Evolutionary conservation across 2,113 vertebrate genomes (phyloP).

Genomic region (Datnioides undecimradiatus): DNA sequence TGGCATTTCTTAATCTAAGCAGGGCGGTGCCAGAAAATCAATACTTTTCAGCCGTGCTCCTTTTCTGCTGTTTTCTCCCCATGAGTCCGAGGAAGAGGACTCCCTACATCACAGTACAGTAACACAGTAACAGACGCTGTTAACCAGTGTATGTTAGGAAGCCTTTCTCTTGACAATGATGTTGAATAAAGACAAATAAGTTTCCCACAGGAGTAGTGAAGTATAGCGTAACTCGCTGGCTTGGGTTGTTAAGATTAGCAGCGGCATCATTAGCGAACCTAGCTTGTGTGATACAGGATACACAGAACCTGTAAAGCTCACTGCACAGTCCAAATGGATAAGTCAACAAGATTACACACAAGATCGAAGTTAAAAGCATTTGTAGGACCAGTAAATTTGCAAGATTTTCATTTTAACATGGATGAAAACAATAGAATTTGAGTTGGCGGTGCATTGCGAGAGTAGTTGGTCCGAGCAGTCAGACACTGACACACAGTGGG

Average conservation of each 20-base stretch:
- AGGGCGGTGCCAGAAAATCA: constrained; percentile 94
- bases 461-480: too few species aligned
- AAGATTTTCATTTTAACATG: too few species aligned
- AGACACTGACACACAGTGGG: too few species aligned
- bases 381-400: too few species aligned
- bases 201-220: not conserved
- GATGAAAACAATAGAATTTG: too few species aligned
- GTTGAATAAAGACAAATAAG: not conserved
- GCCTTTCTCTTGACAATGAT: not conserved
- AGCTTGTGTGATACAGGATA: not conserved
- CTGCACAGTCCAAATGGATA: not conserved
- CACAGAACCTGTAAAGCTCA: not conserved
- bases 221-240: not conserved
- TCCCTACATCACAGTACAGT: constrained; percentile 18
- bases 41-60: constrained; percentile 91
- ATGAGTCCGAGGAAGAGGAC: constrained; percentile 69
- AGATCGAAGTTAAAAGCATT: too few species aligned
- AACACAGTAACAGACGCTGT: constrained; percentile 3
- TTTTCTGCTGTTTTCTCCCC: constrained; percentile 88
- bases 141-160: not conserved
- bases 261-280: not conserved
- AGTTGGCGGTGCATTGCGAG: too few species aligned
- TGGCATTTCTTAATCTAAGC: constrained; percentile 98
- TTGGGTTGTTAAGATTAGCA: not conserved
- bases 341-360: too few species aligned